These are phyloP conservation scores for Dryomyza anilis DNA, from an alignment of 2,888 invertebrate species.

Conservation along the genomic window DNA sequence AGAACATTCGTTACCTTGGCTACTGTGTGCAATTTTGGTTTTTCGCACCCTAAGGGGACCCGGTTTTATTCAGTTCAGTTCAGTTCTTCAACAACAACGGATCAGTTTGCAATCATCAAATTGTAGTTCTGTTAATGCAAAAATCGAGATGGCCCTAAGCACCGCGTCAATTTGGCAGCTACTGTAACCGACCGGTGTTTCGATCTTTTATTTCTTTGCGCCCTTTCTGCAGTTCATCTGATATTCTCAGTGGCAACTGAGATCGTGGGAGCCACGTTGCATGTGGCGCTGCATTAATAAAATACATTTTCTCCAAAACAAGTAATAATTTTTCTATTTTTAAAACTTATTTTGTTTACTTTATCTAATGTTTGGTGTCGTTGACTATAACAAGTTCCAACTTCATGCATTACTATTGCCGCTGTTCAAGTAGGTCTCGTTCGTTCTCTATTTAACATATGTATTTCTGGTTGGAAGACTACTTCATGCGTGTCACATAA, in stretches of 20 bases:
- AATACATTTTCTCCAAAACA: too few relatives aligned
- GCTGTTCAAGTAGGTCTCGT: not conserved
- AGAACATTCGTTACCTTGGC: slow-evolving; percentile 2
- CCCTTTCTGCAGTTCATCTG: too few relatives aligned
- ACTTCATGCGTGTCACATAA: not conserved
- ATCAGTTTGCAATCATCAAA: slow-evolving; percentile 25
- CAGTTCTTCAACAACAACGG: not conserved
- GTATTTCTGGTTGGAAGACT: not conserved
- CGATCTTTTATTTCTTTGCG: not conserved
- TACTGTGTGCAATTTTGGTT: not conserved
- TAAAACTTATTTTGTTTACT: not conserved
- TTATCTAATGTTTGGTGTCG: not conserved
- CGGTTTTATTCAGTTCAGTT: not conserved
- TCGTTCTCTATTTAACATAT: not conserved
- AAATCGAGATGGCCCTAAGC: slow-evolving; percentile 39
- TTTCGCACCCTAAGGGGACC: not conserved
- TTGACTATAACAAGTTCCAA: not conserved
- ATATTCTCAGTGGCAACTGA: slow-evolving; percentile 7
- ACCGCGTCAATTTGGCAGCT: slow-evolving; percentile 2
- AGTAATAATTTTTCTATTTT: not conserved
- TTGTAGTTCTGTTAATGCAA: slow-evolving; percentile 37
- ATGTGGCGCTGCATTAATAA: too few relatives aligned
- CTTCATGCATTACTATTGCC: not conserved
- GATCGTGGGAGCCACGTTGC: slow-evolving; percentile 14
- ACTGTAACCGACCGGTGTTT: not conserved